phyloP scores from a whole-genome alignment of 2,113 vertebrate species.

The Benitochromis conjunctus region DNA sequence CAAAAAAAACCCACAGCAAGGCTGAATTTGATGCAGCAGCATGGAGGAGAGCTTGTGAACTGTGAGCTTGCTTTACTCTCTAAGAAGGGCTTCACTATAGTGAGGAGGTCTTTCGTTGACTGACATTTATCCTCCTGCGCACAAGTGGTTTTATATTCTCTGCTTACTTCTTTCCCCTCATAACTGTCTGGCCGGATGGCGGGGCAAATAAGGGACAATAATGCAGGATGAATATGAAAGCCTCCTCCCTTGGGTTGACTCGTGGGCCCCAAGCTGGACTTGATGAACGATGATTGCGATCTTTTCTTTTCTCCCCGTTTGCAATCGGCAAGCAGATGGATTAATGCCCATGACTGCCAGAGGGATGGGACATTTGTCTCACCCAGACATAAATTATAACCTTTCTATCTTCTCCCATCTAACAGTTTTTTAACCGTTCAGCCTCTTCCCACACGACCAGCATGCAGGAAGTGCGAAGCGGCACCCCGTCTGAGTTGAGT shows the following conservation, averaged over 20 bases:
- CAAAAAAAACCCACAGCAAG: neutral
- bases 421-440: conserved; percentile 2
- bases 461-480: neutral
- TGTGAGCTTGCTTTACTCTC: conserved; percentile 37
- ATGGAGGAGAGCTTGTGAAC: neutral
- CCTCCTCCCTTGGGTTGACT: neutral
- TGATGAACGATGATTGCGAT: conserved; percentile 55
- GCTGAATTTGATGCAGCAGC: neutral
- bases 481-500: neutral
- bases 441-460: neutral
- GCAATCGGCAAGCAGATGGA: conserved; percentile 47
- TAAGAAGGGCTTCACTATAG: neutral
- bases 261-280: conserved; percentile 12
- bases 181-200: conserved; percentile 22
- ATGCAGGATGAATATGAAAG: conserved; percentile 57
- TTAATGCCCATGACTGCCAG: conserved; percentile 51
- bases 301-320: neutral
- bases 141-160: conserved; percentile 49
- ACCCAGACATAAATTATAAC: conserved; percentile 75
- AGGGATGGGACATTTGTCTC: conserved; percentile 28
- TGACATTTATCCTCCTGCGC: conserved; percentile 58
- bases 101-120: conserved; percentile 12
- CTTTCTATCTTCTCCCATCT: conserved; percentile 50
- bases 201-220: conserved; percentile 22
- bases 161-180: conserved; percentile 10